Evolutionary conservation across 2,888 invertebrate species (phyloP), one percentile per base, ranked within the genome.

Genomic region (Acleris literana): DNA sequence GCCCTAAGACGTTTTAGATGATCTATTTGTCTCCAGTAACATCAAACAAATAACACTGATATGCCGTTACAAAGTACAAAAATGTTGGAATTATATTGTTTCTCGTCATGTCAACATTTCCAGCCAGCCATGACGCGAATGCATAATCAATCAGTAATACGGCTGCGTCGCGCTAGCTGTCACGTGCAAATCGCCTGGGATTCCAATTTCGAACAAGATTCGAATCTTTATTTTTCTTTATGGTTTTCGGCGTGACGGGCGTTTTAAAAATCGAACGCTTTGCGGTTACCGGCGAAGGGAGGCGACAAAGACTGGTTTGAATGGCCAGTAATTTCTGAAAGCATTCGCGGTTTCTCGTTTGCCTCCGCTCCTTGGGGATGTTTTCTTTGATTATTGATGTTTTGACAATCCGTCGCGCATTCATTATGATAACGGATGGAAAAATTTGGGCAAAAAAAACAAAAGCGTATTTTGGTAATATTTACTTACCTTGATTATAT

Each of bases 101-200:
- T 87, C 78, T 72, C 74, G 78, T 77, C 77, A 61, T 57, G 62
- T 62, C 61, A 66, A 62, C 76, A 73, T 71, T 75, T 74, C 83
- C 79, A 78, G 82, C 85, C 88, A 84, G 75, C 80, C 85, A 85
- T 86, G 88, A 83, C 83, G 79, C 73, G 91, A 90, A 89, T 90
- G 88, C 86, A 90, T 92, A 92, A 92, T 91, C 92, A 90, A 92
- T 92, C 92, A 91, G 90, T 85, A 86, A 90, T 85, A 83, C 88
- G 80, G 83, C 74, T 82, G 84, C 81, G 83, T 79, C 83, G 81
- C 81, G 79, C 70, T 74, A 75, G 71, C 74, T 81, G 82, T 87
- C 84, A 87, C 86, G 85, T 78, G 82, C 78, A 73, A 85, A 84
- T 82, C 91, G 70, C 92, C 70, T 69, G 90, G 88, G 91, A 91